A percentile compares a stretch with the other conserved stretches of the same genome.
Evolutionary conservation across 2,888 invertebrate species (phyloP).

Genomic region (Hirtodrosophila confusa): DNA sequence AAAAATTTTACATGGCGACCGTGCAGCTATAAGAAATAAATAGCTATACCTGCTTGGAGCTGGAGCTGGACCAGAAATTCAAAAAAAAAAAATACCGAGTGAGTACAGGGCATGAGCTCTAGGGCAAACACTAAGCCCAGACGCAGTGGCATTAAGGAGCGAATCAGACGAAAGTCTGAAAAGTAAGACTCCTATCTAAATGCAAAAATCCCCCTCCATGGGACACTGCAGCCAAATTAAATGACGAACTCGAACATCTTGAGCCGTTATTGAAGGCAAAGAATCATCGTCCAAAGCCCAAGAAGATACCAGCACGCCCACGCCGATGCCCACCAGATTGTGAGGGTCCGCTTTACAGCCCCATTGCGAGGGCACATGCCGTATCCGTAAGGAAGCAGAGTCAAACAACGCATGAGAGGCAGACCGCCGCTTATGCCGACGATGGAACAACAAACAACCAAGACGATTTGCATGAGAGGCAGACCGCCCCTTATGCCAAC

Average conservation of each 20-base stretch:
- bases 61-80: too few relatives aligned
- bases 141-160: neutral
- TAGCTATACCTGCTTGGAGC: too few relatives aligned
- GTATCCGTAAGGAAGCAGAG: too few relatives aligned
- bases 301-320: neutral
- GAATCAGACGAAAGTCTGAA: too few relatives aligned
- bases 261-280: neutral
- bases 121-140: neutral
- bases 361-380: too few relatives aligned
- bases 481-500: neutral
- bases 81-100: too few relatives aligned
- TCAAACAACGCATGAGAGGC: neutral
- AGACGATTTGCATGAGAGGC: neutral
- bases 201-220: too few relatives aligned
- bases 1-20: neutral
- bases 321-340: too few relatives aligned
- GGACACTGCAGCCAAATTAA: too few relatives aligned
- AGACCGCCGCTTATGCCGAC: neutral
- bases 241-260: neutral
- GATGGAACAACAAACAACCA: neutral
- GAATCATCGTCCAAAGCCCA: neutral
- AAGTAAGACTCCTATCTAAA: too few relatives aligned
- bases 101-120: neutral
- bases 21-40: constrained; percentile 1
- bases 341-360: too few relatives aligned